phyloP scores from a whole-genome alignment of 2,113 vertebrate species.

The Perca flavescens region DNA sequence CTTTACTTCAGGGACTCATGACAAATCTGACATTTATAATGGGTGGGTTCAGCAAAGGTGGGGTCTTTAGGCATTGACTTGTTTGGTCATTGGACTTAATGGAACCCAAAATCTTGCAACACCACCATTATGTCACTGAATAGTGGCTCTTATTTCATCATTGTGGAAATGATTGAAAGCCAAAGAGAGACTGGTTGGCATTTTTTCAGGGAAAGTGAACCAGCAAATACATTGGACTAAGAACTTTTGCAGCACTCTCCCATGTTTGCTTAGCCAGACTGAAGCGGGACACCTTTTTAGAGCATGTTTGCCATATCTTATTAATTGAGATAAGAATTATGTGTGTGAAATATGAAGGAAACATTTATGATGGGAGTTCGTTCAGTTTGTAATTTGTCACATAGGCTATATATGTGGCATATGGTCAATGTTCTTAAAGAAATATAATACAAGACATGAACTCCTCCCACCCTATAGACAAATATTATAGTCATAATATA shows the following conservation, averaged over 20 bases:
- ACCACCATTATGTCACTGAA: neutral
- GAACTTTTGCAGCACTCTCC: too few species aligned
- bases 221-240: neutral
- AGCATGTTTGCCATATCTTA: neutral
- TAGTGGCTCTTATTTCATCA: neutral
- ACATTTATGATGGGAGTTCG: too few species aligned
- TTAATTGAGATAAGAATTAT: too few species aligned
- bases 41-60: neutral
- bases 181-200: slow-evolving; percentile 5
- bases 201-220: neutral
- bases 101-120: neutral
- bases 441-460: neutral
- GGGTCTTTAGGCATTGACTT: neutral
- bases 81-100: neutral
- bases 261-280: neutral
- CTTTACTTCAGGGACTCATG: neutral
- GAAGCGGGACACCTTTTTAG: neutral
- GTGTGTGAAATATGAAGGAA: too few species aligned
- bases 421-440: neutral
- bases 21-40: neutral
- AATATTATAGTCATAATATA: neutral
- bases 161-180: neutral
- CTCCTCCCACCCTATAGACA: neutral
- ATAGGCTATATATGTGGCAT: neutral
- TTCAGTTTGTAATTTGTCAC: neutral